A percentile compares a stretch with the other conserved stretches of the same genome.
Evolutionary conservation across 2,113 vertebrate species (phyloP).

Genomic region (Phaethon lepturus): DNA sequence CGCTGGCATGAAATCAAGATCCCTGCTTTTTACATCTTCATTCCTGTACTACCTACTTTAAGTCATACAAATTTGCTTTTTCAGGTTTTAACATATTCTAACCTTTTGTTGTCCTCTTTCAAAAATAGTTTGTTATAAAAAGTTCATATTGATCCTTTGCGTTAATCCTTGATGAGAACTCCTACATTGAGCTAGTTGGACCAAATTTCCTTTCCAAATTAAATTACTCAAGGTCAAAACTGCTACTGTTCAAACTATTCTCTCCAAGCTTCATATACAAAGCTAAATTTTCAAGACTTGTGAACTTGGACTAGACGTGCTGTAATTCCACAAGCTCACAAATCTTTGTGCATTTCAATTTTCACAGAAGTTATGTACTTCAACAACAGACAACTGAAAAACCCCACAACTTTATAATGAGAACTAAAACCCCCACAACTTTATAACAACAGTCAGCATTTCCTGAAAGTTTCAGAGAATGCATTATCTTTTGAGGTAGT

Average conservation of each 20-base stretch:
- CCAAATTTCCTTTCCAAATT: conserved; percentile 56
- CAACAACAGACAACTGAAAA: background rate
- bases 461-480: background rate
- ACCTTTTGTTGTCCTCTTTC: conserved; percentile 57
- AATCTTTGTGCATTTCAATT: background rate
- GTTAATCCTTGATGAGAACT: conserved; percentile 55
- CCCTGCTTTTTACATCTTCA: background rate
- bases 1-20: background rate
- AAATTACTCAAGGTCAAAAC: conserved; percentile 58
- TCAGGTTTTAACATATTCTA: conserved; percentile 27
- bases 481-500: background rate
- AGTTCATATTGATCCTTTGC: conserved; percentile 43
- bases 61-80: conserved; percentile 18
- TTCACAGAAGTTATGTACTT: background rate
- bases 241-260: background rate
- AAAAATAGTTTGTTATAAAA: conserved; percentile 48
- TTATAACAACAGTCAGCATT: background rate
- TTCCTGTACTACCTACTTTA: background rate
- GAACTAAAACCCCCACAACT: background rate
- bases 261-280: background rate
- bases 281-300: background rate
- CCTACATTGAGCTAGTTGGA: background rate
- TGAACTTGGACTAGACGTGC: background rate
- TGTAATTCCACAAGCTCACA: background rate
- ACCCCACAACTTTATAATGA: background rate